Percentiles rank a stretch among this genome's conserved stretches.
These are phyloP conservation scores for Amblyopsis rosae DNA, from an alignment of 2,113 vertebrate species.

Conservation along the genomic window DNA sequence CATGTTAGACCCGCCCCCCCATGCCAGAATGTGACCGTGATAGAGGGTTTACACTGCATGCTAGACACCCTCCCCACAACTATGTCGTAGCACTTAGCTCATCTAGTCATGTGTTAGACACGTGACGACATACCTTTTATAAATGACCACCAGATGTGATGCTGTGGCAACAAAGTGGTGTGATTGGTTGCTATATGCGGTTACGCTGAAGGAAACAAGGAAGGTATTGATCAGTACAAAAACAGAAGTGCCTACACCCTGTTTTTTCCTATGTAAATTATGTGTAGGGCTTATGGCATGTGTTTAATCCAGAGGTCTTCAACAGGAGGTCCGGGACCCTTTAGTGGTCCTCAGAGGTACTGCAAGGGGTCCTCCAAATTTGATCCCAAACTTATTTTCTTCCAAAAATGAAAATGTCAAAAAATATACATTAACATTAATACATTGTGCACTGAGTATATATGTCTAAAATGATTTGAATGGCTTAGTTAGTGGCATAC, in stretches of 20 bases:
- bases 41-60: not conserved
- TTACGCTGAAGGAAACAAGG: slow-evolving; percentile 32
- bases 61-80: not conserved
- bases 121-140: slow-evolving; percentile 11
- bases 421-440: too few species aligned
- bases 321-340: too few species aligned
- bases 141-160: slow-evolving; percentile 13
- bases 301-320: too few species aligned
- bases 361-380: too few species aligned
- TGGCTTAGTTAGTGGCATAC: too few species aligned
- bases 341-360: too few species aligned
- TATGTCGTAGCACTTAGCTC: slow-evolving; percentile 2
- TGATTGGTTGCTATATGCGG: slow-evolving; percentile 21
- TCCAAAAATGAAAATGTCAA: too few species aligned
- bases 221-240: slow-evolving; percentile 35
- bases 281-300: not conserved
- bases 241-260: slow-evolving; percentile 74
- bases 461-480: too few species aligned
- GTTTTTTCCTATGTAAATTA: slow-evolving; percentile 32
- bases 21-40: not conserved
- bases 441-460: too few species aligned
- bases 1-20: too few species aligned
- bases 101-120: slow-evolving; percentile 16
- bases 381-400: too few species aligned
- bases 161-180: slow-evolving; percentile 31